Base-by-base conservation (phyloP, 2,797 vertebrate genomes). In the Yasuhikotakia modesta region DNA sequence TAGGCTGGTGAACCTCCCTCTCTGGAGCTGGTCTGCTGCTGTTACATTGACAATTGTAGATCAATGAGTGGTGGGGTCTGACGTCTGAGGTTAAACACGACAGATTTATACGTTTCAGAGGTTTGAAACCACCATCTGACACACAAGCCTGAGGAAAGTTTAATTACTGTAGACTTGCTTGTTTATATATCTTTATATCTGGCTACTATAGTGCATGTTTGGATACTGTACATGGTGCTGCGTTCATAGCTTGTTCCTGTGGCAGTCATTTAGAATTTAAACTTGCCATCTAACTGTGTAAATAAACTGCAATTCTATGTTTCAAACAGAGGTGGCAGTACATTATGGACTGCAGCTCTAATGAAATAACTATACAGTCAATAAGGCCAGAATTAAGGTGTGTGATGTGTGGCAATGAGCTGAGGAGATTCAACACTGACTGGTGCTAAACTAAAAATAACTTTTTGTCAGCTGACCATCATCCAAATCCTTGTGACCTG, bases 1-100 rank as follows among this genome's bases (percentile, higher is more conserved):
- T 93, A 55, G 95, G 96, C 73, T 91, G 93, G 70, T 96, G 94
- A 24, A 93, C 93, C 80, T 95, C 97, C 66, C 88, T 95, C 88
- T 96, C 95, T 0, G 94, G 94, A 75, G 91, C 76, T 1, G 92
- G 90, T 81, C 89, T 89, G 86, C 85, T 91, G 87, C 89, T 90
- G 87, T 75, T 27, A 61, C 19, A 61, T 58, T 46, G 73, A 81
- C 48, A 35, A 46, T 60, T 70, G 65, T 60, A 61, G 79, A 80
- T 45, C 53, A 4, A 46, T 39, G 35, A 68, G 60, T 70, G 66
- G 73, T 46, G 63, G 81, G 61, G 39, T 74, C n/a, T n/a, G n/a
- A n/a, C n/a, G n/a, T 60, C 60, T 17, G 46, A 53, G 21, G 21
- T 64, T 64, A 70, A 70, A 71, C 67, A 30, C 71, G 30, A 35